Evolutionary conservation across 2,797 vertebrate species (phyloP).

Genomic region (Synaphobranchus kaupii): DNA sequence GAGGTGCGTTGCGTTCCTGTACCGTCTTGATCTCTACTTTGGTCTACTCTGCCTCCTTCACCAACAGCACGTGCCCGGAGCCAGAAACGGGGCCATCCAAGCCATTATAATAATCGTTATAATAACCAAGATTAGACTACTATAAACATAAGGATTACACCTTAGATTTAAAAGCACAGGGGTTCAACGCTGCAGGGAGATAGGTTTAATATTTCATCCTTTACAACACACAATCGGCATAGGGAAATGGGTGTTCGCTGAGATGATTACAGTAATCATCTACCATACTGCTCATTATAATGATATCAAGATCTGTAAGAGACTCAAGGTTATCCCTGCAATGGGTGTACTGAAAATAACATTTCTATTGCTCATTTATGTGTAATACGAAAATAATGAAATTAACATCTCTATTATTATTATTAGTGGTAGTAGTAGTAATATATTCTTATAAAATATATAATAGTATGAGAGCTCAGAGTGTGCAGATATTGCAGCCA

Average conservation of each 20-base stretch:
- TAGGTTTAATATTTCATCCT: neutral
- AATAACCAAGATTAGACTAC: neutral
- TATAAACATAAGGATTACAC: neutral
- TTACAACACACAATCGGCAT: neutral
- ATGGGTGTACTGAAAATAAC: neutral
- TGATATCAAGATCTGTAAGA: neutral
- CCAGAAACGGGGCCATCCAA: neutral
- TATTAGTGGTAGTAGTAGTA: neutral
- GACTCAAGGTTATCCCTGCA: neutral
- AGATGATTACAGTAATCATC: slow-evolving; percentile 13
- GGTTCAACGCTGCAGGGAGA: neutral
- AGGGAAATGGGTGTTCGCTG: neutral
- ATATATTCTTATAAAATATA: neutral
- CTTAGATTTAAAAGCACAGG: neutral
- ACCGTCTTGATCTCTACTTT: neutral
- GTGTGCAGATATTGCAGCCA: neutral
- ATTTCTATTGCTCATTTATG: neutral
- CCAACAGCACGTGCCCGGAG: neutral
- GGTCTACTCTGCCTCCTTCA: neutral
- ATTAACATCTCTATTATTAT: neutral
- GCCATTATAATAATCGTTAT: neutral
- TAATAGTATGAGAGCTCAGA: neutral
- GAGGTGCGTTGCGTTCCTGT: neutral
- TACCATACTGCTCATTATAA: neutral
- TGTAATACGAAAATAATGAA: neutral